A percentile compares a stretch with the other conserved stretches of the same genome.
phyloP scores from a whole-genome alignment of 2,888 invertebrate genomes.

The Panzeria rudis region DNA sequence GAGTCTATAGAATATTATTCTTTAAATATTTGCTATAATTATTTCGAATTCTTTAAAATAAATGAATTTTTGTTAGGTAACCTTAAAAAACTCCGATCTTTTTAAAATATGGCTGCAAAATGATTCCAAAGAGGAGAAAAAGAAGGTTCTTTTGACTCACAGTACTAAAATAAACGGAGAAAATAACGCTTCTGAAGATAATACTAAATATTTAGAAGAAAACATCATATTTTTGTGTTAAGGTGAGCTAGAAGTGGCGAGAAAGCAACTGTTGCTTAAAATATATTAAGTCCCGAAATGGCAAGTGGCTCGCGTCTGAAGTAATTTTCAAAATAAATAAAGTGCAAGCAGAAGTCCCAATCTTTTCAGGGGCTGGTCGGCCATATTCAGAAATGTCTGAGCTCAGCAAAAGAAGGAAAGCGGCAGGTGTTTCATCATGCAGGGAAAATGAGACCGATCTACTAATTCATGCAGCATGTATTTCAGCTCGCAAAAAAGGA shows the following conservation, averaged over 20 bases:
- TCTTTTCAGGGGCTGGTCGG: background rate
- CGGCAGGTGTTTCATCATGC: background rate
- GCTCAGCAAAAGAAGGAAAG: background rate
- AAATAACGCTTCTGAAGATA: too few species aligned
- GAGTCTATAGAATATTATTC: too few species aligned
- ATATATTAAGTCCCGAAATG: too few species aligned
- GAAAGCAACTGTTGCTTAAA: slow-evolving; percentile 1
- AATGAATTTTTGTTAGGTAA: too few species aligned
- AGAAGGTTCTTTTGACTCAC: background rate
- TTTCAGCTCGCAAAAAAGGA: background rate
- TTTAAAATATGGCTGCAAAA: too few species aligned
- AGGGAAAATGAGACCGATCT: background rate
- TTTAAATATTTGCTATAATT: too few species aligned
- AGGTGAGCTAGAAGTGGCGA: background rate
- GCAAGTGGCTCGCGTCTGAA: slow-evolving; percentile 3
- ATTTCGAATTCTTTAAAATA: too few species aligned
- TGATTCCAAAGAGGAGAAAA: background rate
- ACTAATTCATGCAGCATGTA: slow-evolving; percentile 1
- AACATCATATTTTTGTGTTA: background rate
- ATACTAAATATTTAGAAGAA: too few species aligned
- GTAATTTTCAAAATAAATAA: background rate
- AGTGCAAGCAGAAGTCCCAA: background rate
- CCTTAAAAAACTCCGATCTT: too few species aligned
- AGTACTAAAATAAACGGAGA: too few species aligned
- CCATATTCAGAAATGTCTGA: background rate